phyloP scores from a whole-genome alignment of 2,888 invertebrate species.

The Tupiocoris notatus region DNA sequence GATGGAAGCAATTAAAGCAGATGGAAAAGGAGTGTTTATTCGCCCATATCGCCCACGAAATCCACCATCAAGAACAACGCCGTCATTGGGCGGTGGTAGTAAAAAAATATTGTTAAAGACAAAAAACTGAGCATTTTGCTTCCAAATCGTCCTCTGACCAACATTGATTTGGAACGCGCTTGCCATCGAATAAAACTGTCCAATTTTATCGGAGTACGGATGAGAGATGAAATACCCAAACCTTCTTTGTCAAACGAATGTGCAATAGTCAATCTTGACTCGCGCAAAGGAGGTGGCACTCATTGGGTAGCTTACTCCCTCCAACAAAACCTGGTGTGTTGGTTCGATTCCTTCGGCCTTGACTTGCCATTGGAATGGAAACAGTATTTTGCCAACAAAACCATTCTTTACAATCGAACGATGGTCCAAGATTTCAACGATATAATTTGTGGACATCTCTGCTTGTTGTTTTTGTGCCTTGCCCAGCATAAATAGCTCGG shows the following conservation, averaged over 20 bases:
- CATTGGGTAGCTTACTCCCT: slow-evolving; percentile 49
- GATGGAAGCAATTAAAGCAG: slow-evolving; percentile 48
- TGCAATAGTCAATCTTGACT: slow-evolving; percentile 49
- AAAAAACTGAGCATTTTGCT: slow-evolving; percentile 44
- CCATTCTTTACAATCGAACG: slow-evolving; percentile 4
- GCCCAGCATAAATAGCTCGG: neutral
- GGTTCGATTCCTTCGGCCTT: slow-evolving; percentile 13
- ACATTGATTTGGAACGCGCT: slow-evolving; percentile 46
- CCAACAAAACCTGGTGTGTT: neutral
- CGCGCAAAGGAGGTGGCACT: slow-evolving; percentile 45
- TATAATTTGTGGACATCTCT: slow-evolving; percentile 26
- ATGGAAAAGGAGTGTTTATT: neutral
- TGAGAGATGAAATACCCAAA: slow-evolving; percentile 47
- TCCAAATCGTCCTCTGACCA: slow-evolving; percentile 49
- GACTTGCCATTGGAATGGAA: slow-evolving; percentile 4
- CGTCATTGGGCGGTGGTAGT: too few species aligned
- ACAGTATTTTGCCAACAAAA: neutral
- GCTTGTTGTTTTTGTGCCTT: slow-evolving; percentile 1
- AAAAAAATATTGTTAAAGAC: neutral
- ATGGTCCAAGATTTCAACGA: neutral
- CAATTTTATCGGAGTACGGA: slow-evolving; percentile 48
- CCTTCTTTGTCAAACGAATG: slow-evolving; percentile 39
- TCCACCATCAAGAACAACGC: too few species aligned
- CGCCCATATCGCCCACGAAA: neutral
- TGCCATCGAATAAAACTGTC: slow-evolving; percentile 40